phyloP scores from a whole-genome alignment of 2,888 invertebrate genomes.

The Entomobrya multifasciata region DNA sequence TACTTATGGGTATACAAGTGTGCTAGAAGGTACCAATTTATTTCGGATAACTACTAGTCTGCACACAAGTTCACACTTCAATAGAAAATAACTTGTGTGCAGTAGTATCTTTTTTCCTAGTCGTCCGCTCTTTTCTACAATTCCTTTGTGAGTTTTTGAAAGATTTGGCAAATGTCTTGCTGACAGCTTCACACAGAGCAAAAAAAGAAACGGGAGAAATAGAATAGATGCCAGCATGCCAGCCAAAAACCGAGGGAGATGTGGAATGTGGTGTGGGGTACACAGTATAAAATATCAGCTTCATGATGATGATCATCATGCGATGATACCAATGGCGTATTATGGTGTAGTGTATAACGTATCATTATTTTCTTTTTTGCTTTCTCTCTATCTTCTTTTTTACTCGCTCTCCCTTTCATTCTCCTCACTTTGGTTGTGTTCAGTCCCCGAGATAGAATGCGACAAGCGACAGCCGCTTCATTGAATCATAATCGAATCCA shows the following conservation, averaged over 20 bases:
- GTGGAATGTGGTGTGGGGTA: constrained; percentile 30
- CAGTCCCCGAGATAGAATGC: constrained; percentile 66
- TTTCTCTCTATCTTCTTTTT: constrained; percentile 5
- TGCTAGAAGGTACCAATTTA: too few species aligned
- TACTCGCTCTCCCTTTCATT: constrained; percentile 13
- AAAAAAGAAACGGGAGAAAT: constrained; percentile 45
- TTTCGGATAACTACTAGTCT: too few species aligned
- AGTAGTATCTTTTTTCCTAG: constrained; percentile 20
- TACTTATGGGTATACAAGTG: too few species aligned
- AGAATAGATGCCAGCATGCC: constrained; percentile 16
- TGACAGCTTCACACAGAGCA: constrained; percentile 62
- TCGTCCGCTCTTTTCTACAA: constrained; percentile 25
- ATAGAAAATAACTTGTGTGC: neutral
- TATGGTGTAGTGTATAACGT: constrained; percentile 27
- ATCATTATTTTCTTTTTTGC: constrained; percentile 25
- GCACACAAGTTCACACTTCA: too few species aligned
- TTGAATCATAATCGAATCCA: constrained; percentile 78
- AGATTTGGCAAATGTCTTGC: constrained; percentile 74
- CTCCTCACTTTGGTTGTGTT: constrained; percentile 10
- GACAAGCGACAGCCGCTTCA: constrained; percentile 77
- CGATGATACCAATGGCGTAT: constrained; percentile 38
- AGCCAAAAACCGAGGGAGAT: constrained; percentile 12
- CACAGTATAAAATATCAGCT: neutral
- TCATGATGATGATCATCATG: constrained; percentile 31
- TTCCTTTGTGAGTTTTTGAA: constrained; percentile 68